phyloP scores from a whole-genome alignment of 2,797 vertebrate genomes.

The Esox masquinongy region DNA sequence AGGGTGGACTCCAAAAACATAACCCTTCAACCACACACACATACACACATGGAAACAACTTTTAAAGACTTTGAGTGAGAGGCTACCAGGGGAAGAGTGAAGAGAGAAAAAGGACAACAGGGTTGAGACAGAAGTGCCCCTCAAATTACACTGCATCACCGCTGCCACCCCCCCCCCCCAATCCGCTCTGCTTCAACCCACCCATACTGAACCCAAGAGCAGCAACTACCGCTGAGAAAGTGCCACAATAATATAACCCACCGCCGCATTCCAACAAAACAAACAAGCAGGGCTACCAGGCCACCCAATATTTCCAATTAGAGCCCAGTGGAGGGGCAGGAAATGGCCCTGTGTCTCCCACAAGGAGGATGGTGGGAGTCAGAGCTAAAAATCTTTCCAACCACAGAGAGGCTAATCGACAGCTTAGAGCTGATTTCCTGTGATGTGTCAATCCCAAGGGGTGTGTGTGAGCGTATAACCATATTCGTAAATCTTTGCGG shows the following conservation, averaged over 20 bases:
- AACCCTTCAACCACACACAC: constrained; percentile 2
- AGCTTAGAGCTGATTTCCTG: constrained; percentile 74
- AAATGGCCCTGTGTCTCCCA: constrained; percentile 78
- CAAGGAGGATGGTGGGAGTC: constrained; percentile 51
- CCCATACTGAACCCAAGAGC: constrained; percentile 73
- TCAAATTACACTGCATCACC: constrained; percentile 27
- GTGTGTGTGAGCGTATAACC: too few relatives aligned
- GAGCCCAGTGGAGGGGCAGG: constrained; percentile 85
- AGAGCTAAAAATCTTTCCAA: constrained; percentile 67
- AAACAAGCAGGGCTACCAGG: constrained; percentile 85
- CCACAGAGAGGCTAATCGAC: constrained; percentile 74
- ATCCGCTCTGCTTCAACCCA: constrained; percentile 57
- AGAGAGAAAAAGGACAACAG: constrained; percentile 22
- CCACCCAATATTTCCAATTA: constrained; percentile 98
- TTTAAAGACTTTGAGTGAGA: neutral
- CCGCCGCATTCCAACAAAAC: constrained; percentile 90
- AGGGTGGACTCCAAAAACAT: constrained; percentile 49
- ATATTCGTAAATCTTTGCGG: too few relatives aligned
- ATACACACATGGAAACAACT: neutral
- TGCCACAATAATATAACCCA: constrained; percentile 89
- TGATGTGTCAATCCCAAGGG: neutral
- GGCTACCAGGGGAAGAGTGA: constrained; percentile 32
- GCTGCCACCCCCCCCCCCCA: constrained; percentile 39
- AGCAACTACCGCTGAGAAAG: constrained; percentile 83
- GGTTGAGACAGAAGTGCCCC: constrained; percentile 40